Evolutionary conservation across 2,113 vertebrate species (phyloP), one percentile per base, ranked within the genome.

Genomic region (Dolichotis patagonum): DNA sequence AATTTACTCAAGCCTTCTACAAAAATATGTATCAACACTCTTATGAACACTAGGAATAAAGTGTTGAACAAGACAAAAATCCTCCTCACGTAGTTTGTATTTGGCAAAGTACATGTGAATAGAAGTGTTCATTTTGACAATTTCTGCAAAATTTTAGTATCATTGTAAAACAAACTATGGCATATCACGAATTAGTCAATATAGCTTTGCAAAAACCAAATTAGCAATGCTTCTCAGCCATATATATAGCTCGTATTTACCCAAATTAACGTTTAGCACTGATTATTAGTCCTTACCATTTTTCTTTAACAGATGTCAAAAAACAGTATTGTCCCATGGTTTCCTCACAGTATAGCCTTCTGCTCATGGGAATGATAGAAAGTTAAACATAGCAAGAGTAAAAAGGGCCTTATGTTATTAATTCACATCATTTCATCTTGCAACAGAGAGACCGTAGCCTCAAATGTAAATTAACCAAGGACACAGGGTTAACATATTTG

Each of bases 361-460:
- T 60, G 41, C 13, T 73, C n/a, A 41, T 69, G 82, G 28, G 75
- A 91, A 30, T 75, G 62, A 87, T n/a, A 56, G 4, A 69, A 73
- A n/a, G 35, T 32, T 85, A 63, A 93, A 46, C 11, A 38, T 9
- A 52, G 49, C 30, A 41, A 20, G 22, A 2, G 9, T 62, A 17
- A 71, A 84, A 77, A 28, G 12, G 4, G 30, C 3, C 54, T 88
- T 49, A 38, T 43, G 19, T 24, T 58, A 49, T 63, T 13, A 22
- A 22, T 84, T 87, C 6, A 35, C 77, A 35, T 91, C 12, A 52
- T 24, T 95, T 78, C 85, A 28, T 56, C 94, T 96, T 96, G 62
- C 63, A 4, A 0, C 32, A 46, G 38, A 81, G 82, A 91, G 73
- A 10, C 43, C 4, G 0, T 87, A 69, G 62, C 38, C 52, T 30